A percentile compares a stretch with the other conserved stretches of the same genome.
These are phyloP conservation scores for Acipenser transmontanus DNA, from an alignment of 2,797 vertebrate species.

Conservation along the genomic window DNA sequence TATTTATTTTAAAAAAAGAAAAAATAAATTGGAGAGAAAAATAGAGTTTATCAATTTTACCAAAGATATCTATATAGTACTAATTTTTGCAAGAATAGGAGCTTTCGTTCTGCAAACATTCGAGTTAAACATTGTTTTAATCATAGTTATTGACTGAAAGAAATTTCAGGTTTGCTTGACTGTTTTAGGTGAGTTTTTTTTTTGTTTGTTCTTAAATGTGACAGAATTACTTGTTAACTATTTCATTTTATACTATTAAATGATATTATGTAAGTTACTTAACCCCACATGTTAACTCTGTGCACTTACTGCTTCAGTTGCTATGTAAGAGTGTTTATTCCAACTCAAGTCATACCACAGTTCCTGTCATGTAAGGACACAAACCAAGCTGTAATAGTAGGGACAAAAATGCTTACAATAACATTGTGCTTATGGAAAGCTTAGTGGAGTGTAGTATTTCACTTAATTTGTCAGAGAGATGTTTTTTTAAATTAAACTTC, in stretches of 20 bases:
- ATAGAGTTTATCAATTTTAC: slow-evolving; percentile 56
- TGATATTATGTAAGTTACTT: neutral
- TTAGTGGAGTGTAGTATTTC: slow-evolving; percentile 56
- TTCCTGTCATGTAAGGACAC: slow-evolving; percentile 9
- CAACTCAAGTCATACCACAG: neutral
- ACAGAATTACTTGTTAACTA: slow-evolving; percentile 27
- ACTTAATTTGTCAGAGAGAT: slow-evolving; percentile 70
- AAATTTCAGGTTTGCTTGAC: slow-evolving; percentile 18
- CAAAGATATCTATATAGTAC: slow-evolving; percentile 70
- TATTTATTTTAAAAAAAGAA: too few relatives aligned
- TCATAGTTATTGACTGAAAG: slow-evolving; percentile 14
- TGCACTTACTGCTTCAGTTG: slow-evolving; percentile 49
- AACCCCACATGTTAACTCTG: slow-evolving; percentile 34
- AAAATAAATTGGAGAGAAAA: neutral
- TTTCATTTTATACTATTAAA: slow-evolving; percentile 5
- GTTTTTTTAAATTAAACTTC: slow-evolving; percentile 72
- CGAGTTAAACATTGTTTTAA: slow-evolving; percentile 14
- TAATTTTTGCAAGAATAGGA: slow-evolving; percentile 60
- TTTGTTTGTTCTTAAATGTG: slow-evolving; percentile 14
- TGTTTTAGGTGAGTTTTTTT: slow-evolving; percentile 17
- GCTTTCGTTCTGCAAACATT: slow-evolving; percentile 21
- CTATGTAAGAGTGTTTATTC: slow-evolving; percentile 29
- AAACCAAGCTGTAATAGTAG: slow-evolving; percentile 38
- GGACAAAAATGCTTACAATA: slow-evolving; percentile 22
- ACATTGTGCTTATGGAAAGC: slow-evolving; percentile 2